phyloP scores from a whole-genome alignment of 2,888 invertebrate genomes.

The Pinctada fucata region DNA sequence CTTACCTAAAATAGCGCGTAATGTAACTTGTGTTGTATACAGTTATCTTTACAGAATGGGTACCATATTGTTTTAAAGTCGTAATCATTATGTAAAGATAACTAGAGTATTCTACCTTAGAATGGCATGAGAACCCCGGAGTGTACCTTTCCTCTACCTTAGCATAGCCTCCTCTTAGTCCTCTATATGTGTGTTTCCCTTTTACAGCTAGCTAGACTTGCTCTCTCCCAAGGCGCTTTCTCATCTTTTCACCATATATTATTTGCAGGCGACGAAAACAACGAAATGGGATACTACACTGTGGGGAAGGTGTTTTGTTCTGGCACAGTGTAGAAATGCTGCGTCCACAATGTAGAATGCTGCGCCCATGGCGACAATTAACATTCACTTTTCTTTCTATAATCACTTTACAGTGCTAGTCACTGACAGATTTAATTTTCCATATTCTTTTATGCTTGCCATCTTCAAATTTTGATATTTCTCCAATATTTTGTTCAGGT shows the following conservation, averaged over 20 bases:
- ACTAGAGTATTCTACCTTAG: too few species aligned
- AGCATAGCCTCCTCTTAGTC: too few species aligned
- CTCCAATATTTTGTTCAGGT: background rate
- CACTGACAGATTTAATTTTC: background rate
- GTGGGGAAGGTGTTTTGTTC: conserved; percentile 30
- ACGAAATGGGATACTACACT: conserved; percentile 26
- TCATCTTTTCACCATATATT: background rate
- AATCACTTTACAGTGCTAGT: background rate
- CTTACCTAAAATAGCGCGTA: background rate
- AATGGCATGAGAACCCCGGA: too few species aligned
- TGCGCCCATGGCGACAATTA: background rate
- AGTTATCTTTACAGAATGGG: too few species aligned
- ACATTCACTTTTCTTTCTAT: background rate
- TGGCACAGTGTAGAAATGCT: conserved; percentile 8
- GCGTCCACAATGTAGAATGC: too few species aligned
- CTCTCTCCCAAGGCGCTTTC: too few species aligned
- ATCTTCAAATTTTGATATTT: background rate
- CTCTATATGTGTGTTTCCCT: too few species aligned
- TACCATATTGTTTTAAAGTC: too few species aligned
- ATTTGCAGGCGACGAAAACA: conserved; percentile 30
- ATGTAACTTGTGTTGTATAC: too few species aligned
- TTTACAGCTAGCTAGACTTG: too few species aligned
- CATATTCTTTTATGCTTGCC: background rate
- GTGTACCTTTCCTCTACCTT: too few species aligned
- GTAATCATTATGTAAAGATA: too few species aligned